phyloP scores from a whole-genome alignment of 92 coral and sea anemone genomes.

The Zoanthus sansibaricus region DNA sequence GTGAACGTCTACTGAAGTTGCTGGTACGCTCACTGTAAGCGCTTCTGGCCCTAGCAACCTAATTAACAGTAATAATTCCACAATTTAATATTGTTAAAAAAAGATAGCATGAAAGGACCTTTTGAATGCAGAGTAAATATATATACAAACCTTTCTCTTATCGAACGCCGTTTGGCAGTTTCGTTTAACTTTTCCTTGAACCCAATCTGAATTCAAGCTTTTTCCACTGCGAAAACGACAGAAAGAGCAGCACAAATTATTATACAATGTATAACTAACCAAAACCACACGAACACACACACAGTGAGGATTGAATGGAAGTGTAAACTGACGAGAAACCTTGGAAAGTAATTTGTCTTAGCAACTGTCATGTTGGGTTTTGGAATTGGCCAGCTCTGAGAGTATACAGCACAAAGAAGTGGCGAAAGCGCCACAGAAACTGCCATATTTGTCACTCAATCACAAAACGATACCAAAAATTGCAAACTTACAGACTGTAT shows the following conservation, averaged over 20 bases:
- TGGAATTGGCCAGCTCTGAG: conserved; percentile 89
- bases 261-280: background rate
- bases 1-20: conserved; percentile 6
- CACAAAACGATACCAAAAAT: conserved; percentile 11
- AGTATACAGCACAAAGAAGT: conserved; percentile 62
- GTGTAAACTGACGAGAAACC: conserved; percentile 46
- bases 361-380: conserved; percentile 70
- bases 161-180: conserved; percentile 9
- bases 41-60: conserved; percentile 50
- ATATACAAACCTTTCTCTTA: conserved; percentile 25
- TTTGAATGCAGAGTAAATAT: background rate
- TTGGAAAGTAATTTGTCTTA: conserved; percentile 73
- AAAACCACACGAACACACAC: no score
- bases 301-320: background rate
- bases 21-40: conserved; percentile 29
- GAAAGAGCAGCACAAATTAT: background rate
- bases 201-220: conserved; percentile 85
- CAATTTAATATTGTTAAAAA: background rate
- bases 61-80: conserved; percentile 40
- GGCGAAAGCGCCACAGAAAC: conserved; percentile 46
- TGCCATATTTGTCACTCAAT: conserved; percentile 66
- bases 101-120: background rate
- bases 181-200: conserved; percentile 51
- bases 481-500: conserved; percentile 66
- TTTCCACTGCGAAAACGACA: conserved; percentile 67